Percentiles rank a stretch among this genome's conserved stretches.
These are phyloP conservation scores for Sebastes reedi DNA, from an alignment of 2,797 vertebrate genomes.

Conservation along the genomic window DNA sequence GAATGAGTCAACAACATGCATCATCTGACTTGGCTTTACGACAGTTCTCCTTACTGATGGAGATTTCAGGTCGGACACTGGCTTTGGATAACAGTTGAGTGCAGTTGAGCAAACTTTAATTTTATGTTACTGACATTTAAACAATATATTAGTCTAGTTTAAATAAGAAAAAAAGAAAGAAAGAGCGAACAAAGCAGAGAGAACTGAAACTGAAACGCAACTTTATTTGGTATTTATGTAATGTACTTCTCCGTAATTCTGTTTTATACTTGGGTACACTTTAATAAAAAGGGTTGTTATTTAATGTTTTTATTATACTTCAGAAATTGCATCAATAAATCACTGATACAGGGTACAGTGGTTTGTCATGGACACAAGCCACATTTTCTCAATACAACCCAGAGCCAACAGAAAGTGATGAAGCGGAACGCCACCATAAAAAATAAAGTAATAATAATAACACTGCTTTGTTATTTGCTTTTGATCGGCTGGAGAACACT, in stretches of 20 bases:
- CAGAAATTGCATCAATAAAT: not conserved
- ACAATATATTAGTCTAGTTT: not conserved
- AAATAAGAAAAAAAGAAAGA: not conserved
- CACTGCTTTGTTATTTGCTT: not conserved
- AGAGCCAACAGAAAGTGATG: not conserved
- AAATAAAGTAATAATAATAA: not conserved
- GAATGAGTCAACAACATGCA: not conserved
- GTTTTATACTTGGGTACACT: not conserved
- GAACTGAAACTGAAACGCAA: not conserved
- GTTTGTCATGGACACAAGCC: not conserved
- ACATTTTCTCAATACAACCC: not conserved
- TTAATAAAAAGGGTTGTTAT: not conserved
- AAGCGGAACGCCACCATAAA: not conserved
- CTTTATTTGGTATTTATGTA: not conserved
- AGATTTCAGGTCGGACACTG: not conserved
- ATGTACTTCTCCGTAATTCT: not conserved
- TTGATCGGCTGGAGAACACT: not conserved
- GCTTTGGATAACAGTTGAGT: not conserved
- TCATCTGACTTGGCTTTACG: not conserved
- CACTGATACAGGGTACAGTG: not conserved
- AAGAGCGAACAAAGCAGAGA: not conserved
- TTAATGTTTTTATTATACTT: not conserved
- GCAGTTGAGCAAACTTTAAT: too few species aligned
- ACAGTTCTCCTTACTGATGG: not conserved
- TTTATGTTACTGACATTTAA: not conserved